Evolutionary conservation across 1,140 invertebrate species (phyloP), one percentile per base, ranked within the genome.

Genomic region (Hestina assimilis): DNA sequence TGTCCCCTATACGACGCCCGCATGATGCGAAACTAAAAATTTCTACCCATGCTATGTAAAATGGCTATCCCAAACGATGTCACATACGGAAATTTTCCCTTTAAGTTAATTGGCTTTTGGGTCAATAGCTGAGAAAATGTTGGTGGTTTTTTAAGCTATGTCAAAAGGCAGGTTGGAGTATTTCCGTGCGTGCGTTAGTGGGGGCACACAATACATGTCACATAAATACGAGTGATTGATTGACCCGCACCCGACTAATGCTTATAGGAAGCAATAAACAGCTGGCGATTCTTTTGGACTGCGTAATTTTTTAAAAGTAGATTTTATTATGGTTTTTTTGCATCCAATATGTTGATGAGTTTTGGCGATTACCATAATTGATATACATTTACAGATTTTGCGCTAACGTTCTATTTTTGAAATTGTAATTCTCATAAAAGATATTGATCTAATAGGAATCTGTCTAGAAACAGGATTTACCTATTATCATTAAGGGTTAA

Each of bases 211-310:
- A 80, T 76, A 79, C 66, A 69, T 75, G 80, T 83, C 81, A 87
- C 79, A 84, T 83, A 83, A 84, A 87, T 73, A 82, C 69, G 41
- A 54, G 69, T 84, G 83, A 87, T 87, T 85, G 82, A 87, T 87
- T 79, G 80, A 73, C 79, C 79, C 76, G 78, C 75, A 86, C 71
- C 66, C 74, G 53, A 71, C 77, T 83, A 82, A 84, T 83, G 80
- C 69, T 76, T 69, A 76, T 74, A 77, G 80, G 79, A 83, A 83
- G 75, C 72, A 63, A 80, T 87, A 80, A 83, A 84, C 81, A 87
- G 79, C 78, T 87, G 83, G 65, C 69, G 65, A 74, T 71, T 69
- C 67, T 69, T 71, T 75, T 65, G 42, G 60, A 43, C 51, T 50
- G 43, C 21, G 55, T 50, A 23, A 51, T 46, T 50, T 50, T 46